phyloP scores from a whole-genome alignment of 2,888 invertebrate genomes.

The Erebia palarica region DNA sequence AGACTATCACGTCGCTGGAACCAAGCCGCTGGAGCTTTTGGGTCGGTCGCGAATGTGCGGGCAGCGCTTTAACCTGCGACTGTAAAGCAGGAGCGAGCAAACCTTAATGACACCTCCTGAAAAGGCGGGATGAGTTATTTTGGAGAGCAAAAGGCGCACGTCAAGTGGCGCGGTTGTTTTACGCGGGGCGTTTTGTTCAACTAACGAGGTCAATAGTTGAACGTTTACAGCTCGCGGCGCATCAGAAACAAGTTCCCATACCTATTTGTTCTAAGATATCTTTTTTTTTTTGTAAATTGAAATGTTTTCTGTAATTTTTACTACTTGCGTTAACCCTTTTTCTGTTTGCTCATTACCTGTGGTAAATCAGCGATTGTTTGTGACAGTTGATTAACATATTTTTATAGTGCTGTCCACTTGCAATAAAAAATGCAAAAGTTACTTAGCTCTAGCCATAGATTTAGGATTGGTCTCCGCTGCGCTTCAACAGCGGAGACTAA shows the following conservation, averaged over 20 bases:
- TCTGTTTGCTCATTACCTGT: too few relatives aligned
- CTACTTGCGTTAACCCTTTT: too few relatives aligned
- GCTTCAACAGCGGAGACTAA: too few relatives aligned
- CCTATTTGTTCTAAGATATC: slow-evolving; percentile 42
- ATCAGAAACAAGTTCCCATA: slow-evolving; percentile 58
- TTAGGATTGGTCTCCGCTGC: too few relatives aligned
- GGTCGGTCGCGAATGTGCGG: slow-evolving; percentile 61
- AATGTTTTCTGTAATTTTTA: too few relatives aligned
- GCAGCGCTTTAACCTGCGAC: slow-evolving; percentile 40
- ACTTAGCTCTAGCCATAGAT: too few relatives aligned
- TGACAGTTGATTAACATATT: too few relatives aligned
- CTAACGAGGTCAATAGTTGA: slow-evolving; percentile 80
- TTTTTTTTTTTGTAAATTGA: not conserved
- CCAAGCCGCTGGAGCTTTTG: slow-evolving; percentile 32
- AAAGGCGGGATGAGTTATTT: slow-evolving; percentile 80
- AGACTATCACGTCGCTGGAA: slow-evolving; percentile 38
- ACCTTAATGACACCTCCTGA: slow-evolving; percentile 79
- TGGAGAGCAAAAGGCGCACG: slow-evolving; percentile 80
- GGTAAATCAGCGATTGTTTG: too few relatives aligned
- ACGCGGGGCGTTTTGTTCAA: slow-evolving; percentile 73
- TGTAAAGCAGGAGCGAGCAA: slow-evolving; percentile 51
- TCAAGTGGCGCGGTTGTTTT: slow-evolving; percentile 75
- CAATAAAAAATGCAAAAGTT: too few relatives aligned
- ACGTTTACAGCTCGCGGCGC: slow-evolving; percentile 57
- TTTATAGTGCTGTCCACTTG: too few relatives aligned